Conservation (phyloP, 1,140 invertebrate species). For the Drosophila nebulosa region DNA sequence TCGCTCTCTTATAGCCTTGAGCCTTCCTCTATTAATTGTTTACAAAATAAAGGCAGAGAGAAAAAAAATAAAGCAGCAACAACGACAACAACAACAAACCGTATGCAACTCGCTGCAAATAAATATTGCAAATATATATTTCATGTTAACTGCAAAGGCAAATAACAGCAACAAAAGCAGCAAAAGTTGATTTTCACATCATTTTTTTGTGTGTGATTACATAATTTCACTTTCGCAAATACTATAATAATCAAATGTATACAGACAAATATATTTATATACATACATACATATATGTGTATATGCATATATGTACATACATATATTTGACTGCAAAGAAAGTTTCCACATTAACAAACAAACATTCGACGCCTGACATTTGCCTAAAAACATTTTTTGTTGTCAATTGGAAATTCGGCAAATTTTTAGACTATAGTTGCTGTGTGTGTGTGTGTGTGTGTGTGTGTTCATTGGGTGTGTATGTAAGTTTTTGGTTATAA, state of each 20-base stretch:
- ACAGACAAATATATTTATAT: background rate
- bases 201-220: background rate
- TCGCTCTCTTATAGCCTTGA: slow-evolving; percentile 15
- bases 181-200: background rate
- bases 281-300: background rate
- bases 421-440: slow-evolving; percentile 17
- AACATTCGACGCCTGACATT: background rate
- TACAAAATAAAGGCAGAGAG: slow-evolving; percentile 40
- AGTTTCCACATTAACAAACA: background rate
- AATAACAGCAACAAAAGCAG: background rate
- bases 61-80: no score
- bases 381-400: background rate
- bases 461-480: slow-evolving; percentile 15
- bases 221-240: background rate
- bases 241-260: background rate
- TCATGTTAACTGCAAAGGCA: background rate
- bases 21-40: slow-evolving; percentile 2
- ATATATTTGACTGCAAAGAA: background rate
- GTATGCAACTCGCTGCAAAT: background rate
- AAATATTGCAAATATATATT: background rate
- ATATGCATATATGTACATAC: background rate
- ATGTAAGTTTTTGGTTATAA: slow-evolving; percentile 49
- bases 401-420: background rate
- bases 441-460: slow-evolving; percentile 23
- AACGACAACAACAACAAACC: background rate